Conservation (phyloP, 2,113 vertebrate species). For the Myotis brandtii region DNA sequence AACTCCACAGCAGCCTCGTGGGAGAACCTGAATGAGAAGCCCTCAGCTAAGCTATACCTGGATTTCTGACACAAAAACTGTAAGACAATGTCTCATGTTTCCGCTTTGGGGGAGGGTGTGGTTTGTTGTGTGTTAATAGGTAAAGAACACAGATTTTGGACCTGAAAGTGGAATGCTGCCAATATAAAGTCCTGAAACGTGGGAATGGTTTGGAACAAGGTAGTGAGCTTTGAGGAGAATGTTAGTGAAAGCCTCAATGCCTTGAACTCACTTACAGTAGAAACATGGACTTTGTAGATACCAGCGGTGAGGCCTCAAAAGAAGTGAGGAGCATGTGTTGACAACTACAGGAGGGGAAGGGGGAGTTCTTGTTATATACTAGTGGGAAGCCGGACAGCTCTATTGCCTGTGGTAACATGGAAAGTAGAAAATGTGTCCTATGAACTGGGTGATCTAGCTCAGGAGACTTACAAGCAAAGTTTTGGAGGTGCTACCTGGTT, state of each 20-base stretch:
- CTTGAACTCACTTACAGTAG: neutral
- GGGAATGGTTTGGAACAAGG: neutral
- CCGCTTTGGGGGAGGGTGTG: neutral
- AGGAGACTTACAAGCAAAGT: neutral
- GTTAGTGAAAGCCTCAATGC: neutral
- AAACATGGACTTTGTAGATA: neutral
- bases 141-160: neutral
- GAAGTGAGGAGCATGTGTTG: neutral
- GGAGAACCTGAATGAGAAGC: neutral
- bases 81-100: neutral
- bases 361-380: no score
- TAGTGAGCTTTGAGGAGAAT: neutral
- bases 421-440: neutral
- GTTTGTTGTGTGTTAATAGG: neutral
- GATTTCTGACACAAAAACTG: neutral
- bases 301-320: neutral
- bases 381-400: neutral
- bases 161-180: neutral
- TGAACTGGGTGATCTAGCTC: neutral
- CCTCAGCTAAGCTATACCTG: neutral
- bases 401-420: no score
- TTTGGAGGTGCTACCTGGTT: neutral
- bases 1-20: rapidly evolving
- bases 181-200: neutral
- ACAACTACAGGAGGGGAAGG: neutral